These are phyloP conservation scores for Epizoanthus rinbou DNA, from an alignment of 92 coral and sea anemone species.

Conservation along the genomic window DNA sequence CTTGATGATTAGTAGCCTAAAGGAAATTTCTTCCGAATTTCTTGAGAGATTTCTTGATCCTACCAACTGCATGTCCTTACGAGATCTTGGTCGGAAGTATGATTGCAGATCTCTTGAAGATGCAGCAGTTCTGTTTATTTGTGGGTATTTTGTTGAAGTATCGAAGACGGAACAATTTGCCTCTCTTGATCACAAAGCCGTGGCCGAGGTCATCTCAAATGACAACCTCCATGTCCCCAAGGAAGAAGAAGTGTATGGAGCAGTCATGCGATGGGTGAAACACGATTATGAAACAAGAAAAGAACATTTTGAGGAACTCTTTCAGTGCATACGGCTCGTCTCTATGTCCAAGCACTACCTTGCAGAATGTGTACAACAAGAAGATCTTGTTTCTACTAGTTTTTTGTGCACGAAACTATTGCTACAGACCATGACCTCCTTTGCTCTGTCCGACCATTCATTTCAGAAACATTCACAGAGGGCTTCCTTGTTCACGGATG, in stretches of 20 bases:
- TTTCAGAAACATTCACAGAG: slow-evolving; percentile 49
- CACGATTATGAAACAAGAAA: slow-evolving; percentile 56
- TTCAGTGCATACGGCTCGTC: slow-evolving; percentile 58
- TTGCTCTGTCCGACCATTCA: slow-evolving; percentile 53
- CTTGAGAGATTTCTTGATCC: slow-evolving; percentile 22
- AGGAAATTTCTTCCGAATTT: slow-evolving; percentile 10
- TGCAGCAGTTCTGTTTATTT: slow-evolving; percentile 21
- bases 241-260: slow-evolving; percentile 82
- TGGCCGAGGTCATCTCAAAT: slow-evolving; percentile 34
- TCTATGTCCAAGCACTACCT: slow-evolving; percentile 69
- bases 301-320: slow-evolving; percentile 66
- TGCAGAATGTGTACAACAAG: slow-evolving; percentile 61
- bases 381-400: slow-evolving; percentile 68
- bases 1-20: slow-evolving; percentile 26
- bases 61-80: slow-evolving; percentile 26
- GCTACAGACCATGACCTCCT: slow-evolving; percentile 63
- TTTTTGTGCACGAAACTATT: slow-evolving; percentile 68
- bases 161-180: slow-evolving; percentile 18
- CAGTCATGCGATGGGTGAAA: slow-evolving; percentile 68
- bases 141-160: slow-evolving; percentile 13
- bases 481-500: slow-evolving; percentile 57
- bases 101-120: slow-evolving; percentile 13
- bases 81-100: slow-evolving; percentile 36
- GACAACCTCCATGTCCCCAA: slow-evolving; percentile 15
- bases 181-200: neutral